These are phyloP conservation scores for Harpagoxenus sublaevis DNA, from an alignment of 2,888 invertebrate species.

Conservation along the genomic window DNA sequence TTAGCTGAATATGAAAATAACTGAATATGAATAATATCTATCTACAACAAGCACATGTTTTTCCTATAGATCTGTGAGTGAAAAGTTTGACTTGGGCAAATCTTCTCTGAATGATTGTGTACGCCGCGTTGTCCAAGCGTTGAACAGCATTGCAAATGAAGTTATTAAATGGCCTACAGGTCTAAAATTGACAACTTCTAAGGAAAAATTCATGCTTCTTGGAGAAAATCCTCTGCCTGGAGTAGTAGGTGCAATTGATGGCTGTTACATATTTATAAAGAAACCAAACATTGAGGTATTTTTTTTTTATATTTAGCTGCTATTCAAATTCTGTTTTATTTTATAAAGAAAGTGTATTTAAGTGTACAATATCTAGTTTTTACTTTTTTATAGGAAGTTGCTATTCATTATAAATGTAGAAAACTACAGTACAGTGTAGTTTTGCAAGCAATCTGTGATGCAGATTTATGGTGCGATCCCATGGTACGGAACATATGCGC, in stretches of 20 bases:
- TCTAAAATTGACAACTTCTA: background rate
- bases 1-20: background rate
- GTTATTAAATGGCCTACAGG: constrained; percentile 12
- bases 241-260: background rate
- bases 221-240: background rate
- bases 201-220: background rate
- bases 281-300: background rate
- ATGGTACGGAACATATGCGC: no score
- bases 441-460: no score
- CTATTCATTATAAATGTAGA: no score
- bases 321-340: no score
- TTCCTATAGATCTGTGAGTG: constrained; percentile 4
- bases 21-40: no score
- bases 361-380: no score
- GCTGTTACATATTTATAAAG: background rate
- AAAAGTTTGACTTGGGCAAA: background rate
- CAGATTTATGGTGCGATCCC: no score
- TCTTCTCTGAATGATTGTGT: constrained; percentile 23
- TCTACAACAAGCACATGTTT: no score
- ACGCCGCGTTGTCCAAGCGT: background rate
- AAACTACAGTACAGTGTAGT: no score
- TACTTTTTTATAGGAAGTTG: no score
- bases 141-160: background rate
- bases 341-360: no score
- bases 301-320: background rate